Evolutionary conservation across 2,888 invertebrate genomes (phyloP), one percentile per base, ranked within the genome.

Genomic region (Cephonodes hylas): DNA sequence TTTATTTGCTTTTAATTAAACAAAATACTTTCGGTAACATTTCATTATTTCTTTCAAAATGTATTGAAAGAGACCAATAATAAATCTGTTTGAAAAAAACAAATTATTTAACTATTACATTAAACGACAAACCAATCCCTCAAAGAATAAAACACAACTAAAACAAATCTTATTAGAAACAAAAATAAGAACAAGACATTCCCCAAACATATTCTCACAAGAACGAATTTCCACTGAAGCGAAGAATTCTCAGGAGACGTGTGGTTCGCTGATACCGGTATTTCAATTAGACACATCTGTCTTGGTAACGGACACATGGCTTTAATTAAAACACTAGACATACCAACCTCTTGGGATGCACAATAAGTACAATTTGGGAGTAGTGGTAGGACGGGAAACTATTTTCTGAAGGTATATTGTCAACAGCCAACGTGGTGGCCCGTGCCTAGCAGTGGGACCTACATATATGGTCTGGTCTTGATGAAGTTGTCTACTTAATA

Each of bases 201-300:
- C 10, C 53, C 53, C 10, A 31, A 53, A 53, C 31, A 31, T 18
- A 53, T 53, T 53, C 53, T 53, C 18, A 27, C 27, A 53, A 53
- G 53, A 13, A n/a, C 46, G 23, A 53, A 10, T 18, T 48, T 20
- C 44, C 15, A n/a, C n/a, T 38, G 38, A 48, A 60, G 38, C 31
- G 42, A 23, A 42, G 25, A 63, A 62, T 34, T 56, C 48, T 44
- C 60, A 58, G 57, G 56, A 65, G 58, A 58, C 42, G 13, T 10
- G 44, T n/a, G 42, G 23, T 38, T 64, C 63, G 46, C 57, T 27
- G 34, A 59, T 59, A 48, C 61, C 65, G 86, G 83, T 83, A 86
- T 88, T 88, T 84, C 84, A 83, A 87, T 88, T 88, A 83, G 78
- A 76, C 64, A 64, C 76, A 78, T 81, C 75, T 74, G 72, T 83